Evolutionary conservation across 2,113 vertebrate species (phyloP).

Genomic region (Ivindomyrus marchei): DNA sequence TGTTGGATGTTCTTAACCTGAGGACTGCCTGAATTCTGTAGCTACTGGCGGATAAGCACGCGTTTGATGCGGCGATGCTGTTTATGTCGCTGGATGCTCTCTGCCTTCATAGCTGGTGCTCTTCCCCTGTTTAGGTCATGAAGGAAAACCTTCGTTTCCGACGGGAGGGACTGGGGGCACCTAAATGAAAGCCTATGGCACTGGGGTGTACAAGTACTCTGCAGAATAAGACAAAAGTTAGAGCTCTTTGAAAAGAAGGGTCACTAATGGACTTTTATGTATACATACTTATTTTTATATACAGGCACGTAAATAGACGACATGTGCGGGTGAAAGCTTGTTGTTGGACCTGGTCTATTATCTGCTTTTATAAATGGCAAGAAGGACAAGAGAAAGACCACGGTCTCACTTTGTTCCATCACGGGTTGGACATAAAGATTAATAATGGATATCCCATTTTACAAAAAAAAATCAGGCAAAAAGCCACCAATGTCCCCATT

Average conservation of each 20-base stretch:
- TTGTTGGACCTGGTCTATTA: constrained; percentile 29
- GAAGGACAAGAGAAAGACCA: constrained; percentile 25
- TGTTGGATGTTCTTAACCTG: background rate
- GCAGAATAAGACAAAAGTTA: background rate
- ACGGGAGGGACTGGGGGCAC: background rate
- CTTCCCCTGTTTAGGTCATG: background rate
- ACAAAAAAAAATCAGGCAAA: constrained; percentile 36
- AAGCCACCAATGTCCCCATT: constrained; percentile 20
- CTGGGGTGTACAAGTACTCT: background rate
- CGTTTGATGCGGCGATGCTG: background rate
- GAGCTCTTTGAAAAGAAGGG: constrained; percentile 19
- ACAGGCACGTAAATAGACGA: background rate
- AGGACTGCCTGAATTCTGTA: background rate
- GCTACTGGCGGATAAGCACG: background rate
- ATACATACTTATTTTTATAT: constrained; percentile 20
- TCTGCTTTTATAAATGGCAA: constrained; percentile 28
- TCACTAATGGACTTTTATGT: constrained; percentile 45
- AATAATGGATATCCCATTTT: constrained; percentile 57
- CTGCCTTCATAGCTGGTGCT: background rate
- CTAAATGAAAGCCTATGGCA: background rate
- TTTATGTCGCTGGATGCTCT: background rate
- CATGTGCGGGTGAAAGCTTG: constrained; percentile 11
- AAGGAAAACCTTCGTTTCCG: background rate
- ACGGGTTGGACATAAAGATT: constrained; percentile 37
- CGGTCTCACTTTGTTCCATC: constrained; percentile 58